Evolutionary conservation across 2,113 vertebrate species (phyloP).

Genomic region (Phaetusa simplex): DNA sequence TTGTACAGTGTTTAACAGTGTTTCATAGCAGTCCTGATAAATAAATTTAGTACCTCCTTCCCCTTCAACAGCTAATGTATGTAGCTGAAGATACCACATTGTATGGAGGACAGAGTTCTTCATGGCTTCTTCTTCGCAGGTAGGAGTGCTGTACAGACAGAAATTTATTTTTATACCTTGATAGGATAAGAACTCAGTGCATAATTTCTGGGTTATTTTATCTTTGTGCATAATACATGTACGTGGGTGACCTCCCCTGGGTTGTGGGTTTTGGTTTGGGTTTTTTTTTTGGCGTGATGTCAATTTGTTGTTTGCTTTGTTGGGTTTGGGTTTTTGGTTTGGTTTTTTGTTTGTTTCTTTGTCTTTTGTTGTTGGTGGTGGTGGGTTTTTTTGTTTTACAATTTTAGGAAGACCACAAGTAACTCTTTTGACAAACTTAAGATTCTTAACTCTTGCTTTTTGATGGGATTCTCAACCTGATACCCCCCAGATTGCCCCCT

Average conservation of each 20-base stretch:
- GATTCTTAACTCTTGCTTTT: not conserved
- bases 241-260: not conserved
- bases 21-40: not conserved
- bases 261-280: not conserved
- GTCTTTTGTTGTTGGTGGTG: not conserved
- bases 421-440: not conserved
- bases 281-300: not conserved
- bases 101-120: not conserved
- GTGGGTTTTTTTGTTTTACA: not conserved
- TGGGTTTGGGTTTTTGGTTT: not conserved
- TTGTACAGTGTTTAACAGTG: not conserved
- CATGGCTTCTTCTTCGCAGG: not conserved
- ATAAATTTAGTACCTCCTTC: not conserved
- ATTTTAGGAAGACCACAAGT: not conserved
- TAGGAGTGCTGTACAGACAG: not conserved
- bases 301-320: not conserved
- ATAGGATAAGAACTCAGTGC: not conserved
- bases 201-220: not conserved
- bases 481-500: not conserved
- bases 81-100: not conserved
- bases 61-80: not conserved
- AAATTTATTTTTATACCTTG: not conserved
- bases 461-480: not conserved
- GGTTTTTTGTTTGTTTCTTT: not conserved
- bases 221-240: not conserved